These are phyloP conservation scores for Gadopsis marmoratus DNA, from an alignment of 2,797 vertebrate species.

Conservation along the genomic window DNA sequence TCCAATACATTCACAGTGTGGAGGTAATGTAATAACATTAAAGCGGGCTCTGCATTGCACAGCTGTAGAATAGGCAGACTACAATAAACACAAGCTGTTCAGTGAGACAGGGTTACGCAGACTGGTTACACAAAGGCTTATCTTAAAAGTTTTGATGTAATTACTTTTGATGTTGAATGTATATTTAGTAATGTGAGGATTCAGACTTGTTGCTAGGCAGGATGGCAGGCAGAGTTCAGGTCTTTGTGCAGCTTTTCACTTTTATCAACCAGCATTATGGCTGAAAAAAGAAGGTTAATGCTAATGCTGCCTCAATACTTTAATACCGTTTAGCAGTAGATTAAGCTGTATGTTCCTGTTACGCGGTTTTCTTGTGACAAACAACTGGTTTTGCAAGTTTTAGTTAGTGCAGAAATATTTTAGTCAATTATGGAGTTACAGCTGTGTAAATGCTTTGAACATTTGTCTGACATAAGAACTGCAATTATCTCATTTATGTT, in stretches of 20 bases:
- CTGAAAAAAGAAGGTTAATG: not conserved
- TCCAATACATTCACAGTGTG: slow-evolving; percentile 39
- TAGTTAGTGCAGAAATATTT: no score
- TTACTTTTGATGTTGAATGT: slow-evolving; percentile 34
- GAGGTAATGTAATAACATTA: slow-evolving; percentile 39
- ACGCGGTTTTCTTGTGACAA: no score
- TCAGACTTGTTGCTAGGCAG: slow-evolving; percentile 17
- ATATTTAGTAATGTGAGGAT: slow-evolving; percentile 20
- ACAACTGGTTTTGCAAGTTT: not conserved
- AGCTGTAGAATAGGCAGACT: slow-evolving; percentile 29
- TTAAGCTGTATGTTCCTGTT: not conserved
- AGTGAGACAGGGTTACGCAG: not conserved
- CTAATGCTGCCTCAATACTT: not conserved
- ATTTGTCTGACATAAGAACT: not conserved
- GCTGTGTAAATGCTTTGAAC: not conserved
- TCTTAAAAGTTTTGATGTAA: slow-evolving; percentile 24
- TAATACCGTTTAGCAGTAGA: not conserved
- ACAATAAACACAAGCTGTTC: slow-evolving; percentile 53
- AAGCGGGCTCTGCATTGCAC: slow-evolving; percentile 25
- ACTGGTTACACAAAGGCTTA: slow-evolving; percentile 20
- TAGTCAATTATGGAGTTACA: not conserved
- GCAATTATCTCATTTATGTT: not conserved
- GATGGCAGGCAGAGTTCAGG: not conserved
- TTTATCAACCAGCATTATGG: not conserved
- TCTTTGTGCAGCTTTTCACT: not conserved